Evolutionary conservation across 1,140 invertebrate species (phyloP), one percentile per base, ranked within the genome.

Genomic region (Babylonia areolata): DNA sequence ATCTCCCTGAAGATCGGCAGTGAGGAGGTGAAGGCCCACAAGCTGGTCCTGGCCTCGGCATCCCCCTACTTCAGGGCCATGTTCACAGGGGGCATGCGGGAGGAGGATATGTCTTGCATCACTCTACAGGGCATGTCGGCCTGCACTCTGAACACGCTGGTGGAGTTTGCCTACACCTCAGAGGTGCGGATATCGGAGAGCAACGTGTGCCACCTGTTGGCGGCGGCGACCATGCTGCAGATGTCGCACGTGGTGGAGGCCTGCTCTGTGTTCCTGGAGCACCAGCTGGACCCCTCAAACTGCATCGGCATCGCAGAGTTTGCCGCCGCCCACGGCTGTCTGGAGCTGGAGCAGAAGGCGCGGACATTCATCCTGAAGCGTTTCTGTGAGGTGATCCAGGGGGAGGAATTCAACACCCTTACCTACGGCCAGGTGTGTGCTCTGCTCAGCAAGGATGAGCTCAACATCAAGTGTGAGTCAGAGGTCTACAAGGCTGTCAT

Each of bases 141-240:
- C 11, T 97, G 96, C 71, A 97, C 97, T 9, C 97, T 98, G 96
- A 96, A 96, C 81, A 96, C 96, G 90, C 95, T 98, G 39, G 96
- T 98, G 73, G 96, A 96, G 93, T 98, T 98, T 93, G 98, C 98
- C 96, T 98, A 98, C 93, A 98, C 97, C 17, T 97, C 97, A 73
- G 96, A 97, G 93, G 97, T 98, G 86, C 95, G 96, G 83, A 96
- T 98, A 33, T 98, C 97, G n/a, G 97, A 98, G 95, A 96, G 97
- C 86, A 98, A 97, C 35, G 97, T 98, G 9, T 98, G 97, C 93
- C 97, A 97, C 88, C 94, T 98, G 39, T 95, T 99, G 88, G 97
- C 97, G 6, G 97, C 97, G 42, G 97, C 98, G 39, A 98, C 97
- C 31, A 98, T 98, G 97, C 97, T 98, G 93, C 97, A 98, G 96